These are phyloP conservation scores for Rhimphoctona megacephalus DNA, from an alignment of 2,888 invertebrate species.

Conservation along the genomic window DNA sequence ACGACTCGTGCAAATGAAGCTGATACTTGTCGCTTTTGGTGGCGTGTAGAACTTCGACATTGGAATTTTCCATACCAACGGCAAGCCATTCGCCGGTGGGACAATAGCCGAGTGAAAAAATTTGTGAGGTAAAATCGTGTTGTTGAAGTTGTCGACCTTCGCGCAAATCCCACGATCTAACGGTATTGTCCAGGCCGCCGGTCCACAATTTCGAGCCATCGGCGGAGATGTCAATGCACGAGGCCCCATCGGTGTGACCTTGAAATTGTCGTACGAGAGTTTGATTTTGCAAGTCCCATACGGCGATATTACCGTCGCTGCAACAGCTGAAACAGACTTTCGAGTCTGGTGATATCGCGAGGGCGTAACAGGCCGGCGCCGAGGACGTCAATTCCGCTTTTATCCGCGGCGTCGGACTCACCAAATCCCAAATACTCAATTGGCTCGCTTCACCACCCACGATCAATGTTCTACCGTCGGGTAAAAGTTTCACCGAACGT, in stretches of 20 bases:
- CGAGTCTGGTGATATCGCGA: conserved; percentile 98
- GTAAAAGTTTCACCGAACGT: conserved; percentile 96
- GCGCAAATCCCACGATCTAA: conserved; percentile 97
- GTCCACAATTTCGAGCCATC: conserved; percentile 97
- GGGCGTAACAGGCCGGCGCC: conserved; percentile 98
- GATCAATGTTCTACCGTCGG: conserved; percentile 96
- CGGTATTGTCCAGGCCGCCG: conserved; percentile 98
- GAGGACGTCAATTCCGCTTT: conserved; percentile 95
- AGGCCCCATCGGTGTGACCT: conserved; percentile 99
- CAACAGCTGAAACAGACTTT: conserved; percentile 99
- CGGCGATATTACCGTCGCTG: conserved; percentile 98
- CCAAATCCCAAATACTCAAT: conserved; percentile 98
- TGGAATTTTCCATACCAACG: conserved; percentile 99
- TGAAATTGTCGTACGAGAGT: conserved; percentile 96
- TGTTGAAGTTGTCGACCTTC: conserved; percentile 97
- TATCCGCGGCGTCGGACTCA: conserved; percentile 95
- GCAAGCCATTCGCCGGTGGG: conserved; percentile 99
- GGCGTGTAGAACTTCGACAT: conserved; percentile 97
- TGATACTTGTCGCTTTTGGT: conserved; percentile 98
- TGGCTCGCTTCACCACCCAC: conserved; percentile 99
- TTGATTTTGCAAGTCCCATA: conserved; percentile 97
- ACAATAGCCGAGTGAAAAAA: conserved; percentile 95
- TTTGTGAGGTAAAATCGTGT: conserved; percentile 97
- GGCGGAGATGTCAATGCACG: conserved; percentile 98
- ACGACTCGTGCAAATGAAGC: conserved; percentile 97